phyloP scores from a whole-genome alignment of 64 coral and sea anemone genomes.

The Pocillopora verrucosa region DNA sequence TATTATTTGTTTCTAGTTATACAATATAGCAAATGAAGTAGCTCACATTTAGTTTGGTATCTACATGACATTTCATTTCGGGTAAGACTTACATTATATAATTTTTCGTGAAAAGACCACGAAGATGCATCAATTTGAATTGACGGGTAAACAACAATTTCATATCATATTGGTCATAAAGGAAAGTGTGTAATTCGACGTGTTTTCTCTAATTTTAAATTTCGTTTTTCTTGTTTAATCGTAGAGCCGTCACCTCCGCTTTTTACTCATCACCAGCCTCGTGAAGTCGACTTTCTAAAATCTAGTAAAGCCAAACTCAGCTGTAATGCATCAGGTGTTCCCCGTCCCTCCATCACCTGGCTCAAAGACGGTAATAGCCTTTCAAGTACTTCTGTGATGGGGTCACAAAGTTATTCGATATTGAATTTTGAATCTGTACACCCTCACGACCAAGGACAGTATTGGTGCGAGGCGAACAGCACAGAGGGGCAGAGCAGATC shows the following conservation, averaged over 20 bases:
- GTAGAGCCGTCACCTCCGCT: background rate
- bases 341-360: conserved; percentile 45
- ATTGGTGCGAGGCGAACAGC: conserved; percentile 32
- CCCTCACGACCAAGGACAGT: background rate
- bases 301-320: conserved; percentile 11
- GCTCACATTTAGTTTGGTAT: no score
- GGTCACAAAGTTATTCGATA: background rate
- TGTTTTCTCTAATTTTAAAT: background rate
- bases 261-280: background rate
- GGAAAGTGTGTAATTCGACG: no score
- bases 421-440: background rate
- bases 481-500: conserved; percentile 6
- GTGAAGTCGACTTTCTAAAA: background rate
- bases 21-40: no score
- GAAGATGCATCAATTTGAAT: no score
- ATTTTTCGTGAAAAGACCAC: no score
- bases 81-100: no score
- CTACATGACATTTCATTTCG: no score
- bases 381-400: background rate
- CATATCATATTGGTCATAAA: no score
- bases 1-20: background rate
- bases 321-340: conserved; percentile 36
- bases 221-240: background rate
- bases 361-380: conserved; percentile 18
- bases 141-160: no score